Percentiles rank a stretch among this genome's conserved stretches.
phyloP scores from a whole-genome alignment of 2,888 invertebrate species.

The Melanotus villosus region DNA sequence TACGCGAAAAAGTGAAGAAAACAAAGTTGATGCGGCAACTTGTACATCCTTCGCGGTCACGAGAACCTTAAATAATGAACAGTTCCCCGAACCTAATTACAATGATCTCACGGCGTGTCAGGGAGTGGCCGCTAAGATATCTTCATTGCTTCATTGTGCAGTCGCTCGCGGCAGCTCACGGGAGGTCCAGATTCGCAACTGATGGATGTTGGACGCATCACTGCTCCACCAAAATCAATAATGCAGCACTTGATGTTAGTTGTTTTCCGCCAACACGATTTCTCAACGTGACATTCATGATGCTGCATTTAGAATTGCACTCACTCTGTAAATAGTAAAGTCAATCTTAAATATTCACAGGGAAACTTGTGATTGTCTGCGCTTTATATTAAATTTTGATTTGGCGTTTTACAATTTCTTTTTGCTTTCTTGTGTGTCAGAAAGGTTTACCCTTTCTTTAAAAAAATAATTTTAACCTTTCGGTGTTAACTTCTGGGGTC shows the following conservation, averaged over 20 bases:
- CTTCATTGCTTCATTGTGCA: constrained; percentile 66
- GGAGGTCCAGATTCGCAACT: constrained; percentile 61
- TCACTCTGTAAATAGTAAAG: too few relatives aligned
- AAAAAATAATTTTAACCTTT: too few relatives aligned
- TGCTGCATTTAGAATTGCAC: too few relatives aligned
- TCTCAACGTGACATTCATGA: too few relatives aligned
- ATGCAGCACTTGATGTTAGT: background rate
- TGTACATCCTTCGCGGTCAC: constrained; percentile 44
- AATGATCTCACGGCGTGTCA: constrained; percentile 61
- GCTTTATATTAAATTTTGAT: too few relatives aligned
- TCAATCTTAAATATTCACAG: too few relatives aligned
- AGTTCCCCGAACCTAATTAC: constrained; percentile 63
- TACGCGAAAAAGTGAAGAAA: constrained; percentile 33
- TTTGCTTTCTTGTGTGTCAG: too few relatives aligned
- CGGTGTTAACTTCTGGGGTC: too few relatives aligned
- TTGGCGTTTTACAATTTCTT: too few relatives aligned
- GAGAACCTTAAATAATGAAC: constrained; percentile 56
- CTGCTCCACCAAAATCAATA: constrained; percentile 48
- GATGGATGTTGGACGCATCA: constrained; percentile 44
- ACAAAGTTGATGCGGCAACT: constrained; percentile 36
- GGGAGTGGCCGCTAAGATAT: constrained; percentile 64
- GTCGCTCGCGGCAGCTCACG: constrained; percentile 62
- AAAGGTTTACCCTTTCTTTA: too few relatives aligned
- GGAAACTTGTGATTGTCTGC: too few relatives aligned
- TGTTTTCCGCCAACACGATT: background rate